A percentile compares a stretch with the other conserved stretches of the same genome.
phyloP scores from a whole-genome alignment of 2,113 vertebrate genomes.

The Grammomys dolichurus region DNA sequence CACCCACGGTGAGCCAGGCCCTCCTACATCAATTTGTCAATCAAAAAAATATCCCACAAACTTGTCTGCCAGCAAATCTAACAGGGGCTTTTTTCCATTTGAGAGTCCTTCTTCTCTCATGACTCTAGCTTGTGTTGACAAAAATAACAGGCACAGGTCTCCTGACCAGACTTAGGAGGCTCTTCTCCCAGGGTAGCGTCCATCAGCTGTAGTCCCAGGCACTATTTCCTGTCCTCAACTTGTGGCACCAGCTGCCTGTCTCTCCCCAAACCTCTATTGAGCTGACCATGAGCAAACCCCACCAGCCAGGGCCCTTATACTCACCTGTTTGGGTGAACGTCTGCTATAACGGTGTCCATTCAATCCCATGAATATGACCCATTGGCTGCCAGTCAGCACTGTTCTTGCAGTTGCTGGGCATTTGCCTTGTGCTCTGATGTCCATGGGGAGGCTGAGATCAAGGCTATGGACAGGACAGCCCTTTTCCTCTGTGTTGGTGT shows the following conservation, averaged over 20 bases:
- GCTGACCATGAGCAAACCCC: neutral
- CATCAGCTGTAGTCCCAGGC: neutral
- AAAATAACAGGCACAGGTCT: neutral
- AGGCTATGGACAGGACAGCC: neutral
- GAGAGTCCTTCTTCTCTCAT: neutral
- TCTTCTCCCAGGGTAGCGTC: neutral
- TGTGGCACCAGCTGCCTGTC: neutral
- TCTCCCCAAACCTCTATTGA: neutral
- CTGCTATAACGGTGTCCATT: constrained; percentile 61
- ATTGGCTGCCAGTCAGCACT: neutral
- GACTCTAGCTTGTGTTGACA: neutral
- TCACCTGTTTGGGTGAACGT: constrained; percentile 15
- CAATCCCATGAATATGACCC: constrained; percentile 66
- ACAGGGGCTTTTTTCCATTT: neutral
- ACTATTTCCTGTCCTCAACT: neutral
- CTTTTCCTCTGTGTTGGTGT: neutral
- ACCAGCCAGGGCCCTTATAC: neutral
- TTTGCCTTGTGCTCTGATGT: constrained; percentile 4
- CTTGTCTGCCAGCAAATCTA: neutral
- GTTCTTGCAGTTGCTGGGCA: neutral
- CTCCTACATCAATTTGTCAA: neutral
- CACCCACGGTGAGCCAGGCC: neutral
- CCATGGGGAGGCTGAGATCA: neutral
- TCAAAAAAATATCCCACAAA: neutral
- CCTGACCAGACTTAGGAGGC: neutral